These are phyloP conservation scores for Drosophila nasuta DNA, from an alignment of 1,140 invertebrate genomes.

Conservation along the genomic window DNA sequence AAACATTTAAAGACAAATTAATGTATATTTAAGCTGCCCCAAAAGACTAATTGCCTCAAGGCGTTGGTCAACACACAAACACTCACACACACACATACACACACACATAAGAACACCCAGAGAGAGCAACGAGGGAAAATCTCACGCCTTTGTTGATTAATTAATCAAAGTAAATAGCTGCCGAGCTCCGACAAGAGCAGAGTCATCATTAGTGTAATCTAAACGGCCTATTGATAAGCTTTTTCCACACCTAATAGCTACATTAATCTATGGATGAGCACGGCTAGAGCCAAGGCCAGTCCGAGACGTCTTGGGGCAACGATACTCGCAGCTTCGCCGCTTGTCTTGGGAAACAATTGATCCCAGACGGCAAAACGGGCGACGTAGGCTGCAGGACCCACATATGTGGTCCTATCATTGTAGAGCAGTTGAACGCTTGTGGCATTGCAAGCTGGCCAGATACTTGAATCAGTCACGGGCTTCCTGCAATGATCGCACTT, in stretches of 20 bases:
- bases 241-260: constrained; percentile 77
- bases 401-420: constrained; percentile 36
- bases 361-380: constrained; percentile 71
- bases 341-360: constrained; percentile 62
- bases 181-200: constrained; percentile 21
- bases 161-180: constrained; percentile 81
- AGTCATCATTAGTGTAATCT: constrained; percentile 74
- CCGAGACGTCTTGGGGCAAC: constrained; percentile 54
- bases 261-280: constrained; percentile 63
- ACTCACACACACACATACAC: constrained; percentile 10
- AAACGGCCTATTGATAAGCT: constrained; percentile 82
- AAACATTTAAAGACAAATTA: constrained; percentile 80
- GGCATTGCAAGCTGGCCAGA: constrained; percentile 55
- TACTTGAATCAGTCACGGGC: constrained; percentile 11
- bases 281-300: constrained; percentile 79
- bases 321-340: constrained; percentile 7
- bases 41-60: constrained; percentile 73
- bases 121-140: constrained; percentile 46
- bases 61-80: constrained; percentile 35
- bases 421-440: constrained; percentile 39
- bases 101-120: neutral
- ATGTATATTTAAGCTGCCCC: constrained; percentile 78
- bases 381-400: constrained; percentile 45
- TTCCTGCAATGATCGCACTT: constrained; percentile 5
- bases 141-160: constrained; percentile 80